A percentile compares a stretch with the other conserved stretches of the same genome.
phyloP scores from a whole-genome alignment of 1,140 invertebrate genomes.

The Drosophila arizonae region DNA sequence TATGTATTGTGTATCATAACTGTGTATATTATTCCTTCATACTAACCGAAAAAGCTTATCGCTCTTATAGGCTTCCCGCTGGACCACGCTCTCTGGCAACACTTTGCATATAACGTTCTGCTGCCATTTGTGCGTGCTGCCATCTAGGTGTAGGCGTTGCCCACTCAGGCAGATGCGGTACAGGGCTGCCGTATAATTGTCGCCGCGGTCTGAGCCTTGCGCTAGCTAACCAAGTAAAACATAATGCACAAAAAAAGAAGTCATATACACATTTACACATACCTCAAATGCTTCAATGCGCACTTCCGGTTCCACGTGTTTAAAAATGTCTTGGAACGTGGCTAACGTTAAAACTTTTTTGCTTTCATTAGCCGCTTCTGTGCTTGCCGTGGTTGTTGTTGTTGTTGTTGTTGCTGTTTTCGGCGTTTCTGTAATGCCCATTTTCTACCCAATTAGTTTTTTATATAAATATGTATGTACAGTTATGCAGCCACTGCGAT shows the following conservation, averaged over 20 bases:
- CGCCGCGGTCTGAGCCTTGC: conserved; percentile 87
- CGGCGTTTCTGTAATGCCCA: conserved; percentile 73
- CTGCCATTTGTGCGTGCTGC: conserved; percentile 84
- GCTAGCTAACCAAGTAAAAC: conserved; percentile 83
- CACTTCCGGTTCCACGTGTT: conserved; percentile 71
- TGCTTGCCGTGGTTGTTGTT: conserved; percentile 39
- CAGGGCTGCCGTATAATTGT: conserved; percentile 89
- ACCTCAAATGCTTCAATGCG: conserved; percentile 79
- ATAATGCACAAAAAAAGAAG: too few relatives aligned
- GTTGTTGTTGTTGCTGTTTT: conserved; percentile 46
- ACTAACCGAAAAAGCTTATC: conserved; percentile 85
- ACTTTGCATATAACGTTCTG: conserved; percentile 88
- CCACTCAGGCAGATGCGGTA: conserved; percentile 87
- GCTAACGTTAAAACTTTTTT: conserved; percentile 65
- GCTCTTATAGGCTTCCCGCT: conserved; percentile 87
- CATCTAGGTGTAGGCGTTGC: conserved; percentile 79
- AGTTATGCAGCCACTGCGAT: conserved; percentile 1
- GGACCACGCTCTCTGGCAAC: conserved; percentile 86
- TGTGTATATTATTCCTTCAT: background rate
- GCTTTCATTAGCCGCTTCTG: conserved; percentile 28
- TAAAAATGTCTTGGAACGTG: conserved; percentile 75
- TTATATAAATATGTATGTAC: conserved; percentile 15
- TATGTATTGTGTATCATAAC: background rate
- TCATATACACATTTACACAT: background rate
- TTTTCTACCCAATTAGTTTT: conserved; percentile 33